These are phyloP conservation scores for Temnothorax nylanderi DNA, from an alignment of 1,140 invertebrate genomes.

Conservation along the genomic window DNA sequence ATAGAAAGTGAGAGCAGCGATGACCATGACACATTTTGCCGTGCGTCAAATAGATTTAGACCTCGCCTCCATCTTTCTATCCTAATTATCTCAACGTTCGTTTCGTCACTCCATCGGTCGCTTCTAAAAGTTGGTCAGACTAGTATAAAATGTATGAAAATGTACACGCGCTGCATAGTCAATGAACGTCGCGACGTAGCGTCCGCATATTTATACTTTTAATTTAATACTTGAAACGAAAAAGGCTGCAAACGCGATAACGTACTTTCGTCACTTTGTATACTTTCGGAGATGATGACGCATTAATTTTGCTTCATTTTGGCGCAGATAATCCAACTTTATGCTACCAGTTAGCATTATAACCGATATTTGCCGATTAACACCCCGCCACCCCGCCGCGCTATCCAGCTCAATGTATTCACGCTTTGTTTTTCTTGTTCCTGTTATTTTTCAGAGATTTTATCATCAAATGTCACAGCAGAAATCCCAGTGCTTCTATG, in stretches of 20 bases:
- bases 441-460: constrained; percentile 85
- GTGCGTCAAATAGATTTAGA: constrained; percentile 41
- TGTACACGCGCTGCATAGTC: neutral
- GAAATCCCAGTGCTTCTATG: constrained; percentile 90
- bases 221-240: neutral
- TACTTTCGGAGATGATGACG: neutral
- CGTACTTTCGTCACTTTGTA: neutral
- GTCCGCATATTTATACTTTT: neutral
- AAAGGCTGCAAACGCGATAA: neutral
- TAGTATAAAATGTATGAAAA: constrained; percentile 3
- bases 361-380: constrained; percentile 10
- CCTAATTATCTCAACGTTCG: neutral
- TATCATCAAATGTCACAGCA: constrained; percentile 91
- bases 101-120: neutral
- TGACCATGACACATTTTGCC: constrained; percentile 65
- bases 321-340: neutral
- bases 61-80: neutral
- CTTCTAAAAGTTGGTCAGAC: neutral
- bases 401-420: constrained; percentile 63
- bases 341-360: neutral
- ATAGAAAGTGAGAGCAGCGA: constrained; percentile 54
- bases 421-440: constrained; percentile 71
- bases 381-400: neutral
- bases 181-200: neutral
- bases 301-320: neutral